These are phyloP conservation scores for Coenonympha arcania DNA, from an alignment of 2,888 invertebrate species.

Conservation along the genomic window DNA sequence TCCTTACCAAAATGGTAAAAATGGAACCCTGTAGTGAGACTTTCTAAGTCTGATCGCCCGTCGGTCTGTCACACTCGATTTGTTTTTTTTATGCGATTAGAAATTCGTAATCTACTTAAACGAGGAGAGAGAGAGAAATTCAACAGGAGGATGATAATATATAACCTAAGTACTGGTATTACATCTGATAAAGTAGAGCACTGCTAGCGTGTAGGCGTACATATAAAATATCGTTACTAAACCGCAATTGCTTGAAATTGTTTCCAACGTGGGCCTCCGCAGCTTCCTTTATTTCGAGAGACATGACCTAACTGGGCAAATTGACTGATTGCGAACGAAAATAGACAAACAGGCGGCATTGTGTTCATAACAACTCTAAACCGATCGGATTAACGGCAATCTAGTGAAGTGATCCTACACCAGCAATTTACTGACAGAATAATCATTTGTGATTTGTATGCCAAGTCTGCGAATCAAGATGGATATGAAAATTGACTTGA, in stretches of 20 bases:
- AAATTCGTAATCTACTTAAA: no score
- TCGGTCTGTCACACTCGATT: no score
- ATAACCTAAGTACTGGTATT: no score
- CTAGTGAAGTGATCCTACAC: constrained; percentile 18
- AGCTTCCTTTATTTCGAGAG: constrained; percentile 44
- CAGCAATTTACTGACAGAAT: constrained; percentile 13
- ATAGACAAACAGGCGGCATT: constrained; percentile 27
- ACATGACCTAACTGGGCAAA: constrained; percentile 38
- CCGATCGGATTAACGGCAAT: constrained; percentile 19
- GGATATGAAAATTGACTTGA: constrained; percentile 2
- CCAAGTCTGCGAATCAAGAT: not conserved
- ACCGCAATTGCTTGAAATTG: constrained; percentile 36
- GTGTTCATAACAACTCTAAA: constrained; percentile 18
- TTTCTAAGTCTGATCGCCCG: no score
- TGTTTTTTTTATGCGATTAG: no score
- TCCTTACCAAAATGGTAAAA: no score
- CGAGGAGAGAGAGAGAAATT: no score
- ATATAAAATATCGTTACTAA: constrained; percentile 14
- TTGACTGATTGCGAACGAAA: constrained; percentile 29
- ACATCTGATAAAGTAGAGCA: not conserved
- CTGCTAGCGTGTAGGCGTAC: not conserved
- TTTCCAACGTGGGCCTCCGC: constrained; percentile 34
- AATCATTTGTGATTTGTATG: not conserved
- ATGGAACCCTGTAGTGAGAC: no score
- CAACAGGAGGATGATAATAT: no score